Evolutionary conservation across 1,140 invertebrate species (phyloP).

Genomic region (Hylaeus volcanicus): DNA sequence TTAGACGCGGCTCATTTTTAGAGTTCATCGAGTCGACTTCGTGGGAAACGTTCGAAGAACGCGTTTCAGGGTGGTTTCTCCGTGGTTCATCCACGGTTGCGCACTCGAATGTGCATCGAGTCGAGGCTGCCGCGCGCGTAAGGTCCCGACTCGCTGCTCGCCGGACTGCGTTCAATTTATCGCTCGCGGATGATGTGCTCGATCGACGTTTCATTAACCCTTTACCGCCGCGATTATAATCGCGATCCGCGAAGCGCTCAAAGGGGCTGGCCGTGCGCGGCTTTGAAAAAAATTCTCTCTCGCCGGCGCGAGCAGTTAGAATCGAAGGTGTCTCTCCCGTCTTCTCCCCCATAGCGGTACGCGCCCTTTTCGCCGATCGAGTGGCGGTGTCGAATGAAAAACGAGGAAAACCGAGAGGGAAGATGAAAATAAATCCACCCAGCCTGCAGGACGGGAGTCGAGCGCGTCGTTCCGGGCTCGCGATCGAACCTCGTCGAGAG

Average conservation of each 20-base stretch:
- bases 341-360: neutral
- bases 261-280: neutral
- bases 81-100: neutral
- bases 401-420: neutral
- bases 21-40: too few relatives aligned
- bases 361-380: neutral
- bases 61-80: neutral
- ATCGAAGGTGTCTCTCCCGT: neutral
- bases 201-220: slow-evolving; percentile 35
- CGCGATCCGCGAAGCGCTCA: neutral
- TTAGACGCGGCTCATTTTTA: too few relatives aligned
- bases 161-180: slow-evolving; percentile 21
- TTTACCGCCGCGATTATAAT: slow-evolving; percentile 18
- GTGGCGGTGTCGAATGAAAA: neutral
- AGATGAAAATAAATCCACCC: neutral
- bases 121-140: neutral
- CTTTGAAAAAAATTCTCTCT: slow-evolving; percentile 15
- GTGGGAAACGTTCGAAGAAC: neutral
- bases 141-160: neutral
- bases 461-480: too few relatives aligned
- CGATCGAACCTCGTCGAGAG: too few relatives aligned
- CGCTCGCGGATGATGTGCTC: slow-evolving; percentile 1
- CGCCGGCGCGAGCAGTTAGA: neutral
- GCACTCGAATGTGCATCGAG: neutral
- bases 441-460: too few relatives aligned